These are phyloP conservation scores for Arvicanthis niloticus DNA, from an alignment of 2,113 vertebrate genomes.

Conservation along the genomic window DNA sequence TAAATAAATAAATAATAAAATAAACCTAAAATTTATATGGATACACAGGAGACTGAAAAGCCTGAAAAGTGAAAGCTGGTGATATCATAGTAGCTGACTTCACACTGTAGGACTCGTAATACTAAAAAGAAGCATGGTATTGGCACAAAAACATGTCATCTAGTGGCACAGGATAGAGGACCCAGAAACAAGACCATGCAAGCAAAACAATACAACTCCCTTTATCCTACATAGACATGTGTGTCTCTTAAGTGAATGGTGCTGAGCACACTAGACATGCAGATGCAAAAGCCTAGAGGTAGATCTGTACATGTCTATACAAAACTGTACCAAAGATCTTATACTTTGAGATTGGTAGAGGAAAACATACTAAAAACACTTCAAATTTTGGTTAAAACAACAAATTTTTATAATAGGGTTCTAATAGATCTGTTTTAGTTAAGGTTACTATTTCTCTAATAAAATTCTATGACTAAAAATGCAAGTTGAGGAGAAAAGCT, in stretches of 20 bases:
- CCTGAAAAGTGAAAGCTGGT: background rate
- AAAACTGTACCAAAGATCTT: background rate
- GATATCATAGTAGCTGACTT: background rate
- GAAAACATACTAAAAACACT: background rate
- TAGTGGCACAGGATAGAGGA: background rate
- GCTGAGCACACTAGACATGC: background rate
- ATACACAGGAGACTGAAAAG: background rate
- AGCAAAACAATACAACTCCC: background rate
- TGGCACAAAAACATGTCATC: background rate
- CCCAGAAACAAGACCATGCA: background rate
- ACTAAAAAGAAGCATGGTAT: background rate
- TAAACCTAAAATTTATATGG: background rate
- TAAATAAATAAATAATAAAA: background rate
- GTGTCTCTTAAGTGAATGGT: background rate
- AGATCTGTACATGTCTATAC: background rate
- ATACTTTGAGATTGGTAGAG: background rate
- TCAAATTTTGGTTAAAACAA: background rate
- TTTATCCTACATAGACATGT: background rate
- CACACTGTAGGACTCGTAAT: background rate
- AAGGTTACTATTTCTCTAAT: background rate
- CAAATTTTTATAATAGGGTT: background rate
- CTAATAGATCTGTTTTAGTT: background rate
- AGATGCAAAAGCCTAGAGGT: background rate
- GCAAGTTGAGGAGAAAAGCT: background rate
- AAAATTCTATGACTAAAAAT: background rate